A percentile compares a stretch with the other conserved stretches of the same genome.
Conservation (phyloP, 2,797 vertebrate genomes). For the Percopsis omiscomaycus region DNA sequence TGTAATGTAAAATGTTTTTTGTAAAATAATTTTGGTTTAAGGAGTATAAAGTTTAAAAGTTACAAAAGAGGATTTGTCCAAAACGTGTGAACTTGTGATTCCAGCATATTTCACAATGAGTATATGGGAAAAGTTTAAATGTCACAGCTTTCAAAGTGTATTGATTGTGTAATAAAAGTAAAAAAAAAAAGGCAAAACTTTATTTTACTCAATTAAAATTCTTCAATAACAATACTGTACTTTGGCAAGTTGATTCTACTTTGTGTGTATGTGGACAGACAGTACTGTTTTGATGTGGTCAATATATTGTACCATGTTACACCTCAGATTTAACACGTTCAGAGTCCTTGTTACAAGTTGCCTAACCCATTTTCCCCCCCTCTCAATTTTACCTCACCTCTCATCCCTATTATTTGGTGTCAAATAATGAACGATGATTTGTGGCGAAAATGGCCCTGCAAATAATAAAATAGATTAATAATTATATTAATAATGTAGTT, state of each 20-base stretch:
- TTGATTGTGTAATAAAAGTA: slow-evolving; percentile 28
- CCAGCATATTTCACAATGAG: slow-evolving; percentile 51
- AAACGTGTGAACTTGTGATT: slow-evolving; percentile 57
- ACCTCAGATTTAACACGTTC: slow-evolving; percentile 44
- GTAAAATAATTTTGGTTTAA: slow-evolving; percentile 45
- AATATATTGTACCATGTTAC: slow-evolving; percentile 61
- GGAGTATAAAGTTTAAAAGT: slow-evolving; percentile 64
- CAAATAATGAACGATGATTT: slow-evolving; percentile 66
- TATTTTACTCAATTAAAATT: background rate
- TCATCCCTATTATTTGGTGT: background rate
- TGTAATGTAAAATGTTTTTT: slow-evolving; percentile 13
- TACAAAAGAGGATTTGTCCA: slow-evolving; percentile 68
- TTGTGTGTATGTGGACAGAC: slow-evolving; percentile 67
- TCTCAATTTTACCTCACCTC: background rate
- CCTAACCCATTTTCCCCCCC: too few relatives aligned
- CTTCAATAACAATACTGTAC: slow-evolving; percentile 52
- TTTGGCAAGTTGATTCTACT: slow-evolving; percentile 77
- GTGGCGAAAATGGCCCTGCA: slow-evolving; percentile 96
- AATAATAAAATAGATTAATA: slow-evolving; percentile 21
- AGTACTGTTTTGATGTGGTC: slow-evolving; percentile 15
- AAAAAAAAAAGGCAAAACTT: slow-evolving; percentile 19
- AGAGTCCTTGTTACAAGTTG: too few relatives aligned
- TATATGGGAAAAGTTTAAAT: slow-evolving; percentile 44
- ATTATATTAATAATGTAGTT: background rate
- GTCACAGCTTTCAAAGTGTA: slow-evolving; percentile 57